These are phyloP conservation scores for Drosophila busckii DNA, from an alignment of 1,140 invertebrate genomes.

Conservation along the genomic window DNA sequence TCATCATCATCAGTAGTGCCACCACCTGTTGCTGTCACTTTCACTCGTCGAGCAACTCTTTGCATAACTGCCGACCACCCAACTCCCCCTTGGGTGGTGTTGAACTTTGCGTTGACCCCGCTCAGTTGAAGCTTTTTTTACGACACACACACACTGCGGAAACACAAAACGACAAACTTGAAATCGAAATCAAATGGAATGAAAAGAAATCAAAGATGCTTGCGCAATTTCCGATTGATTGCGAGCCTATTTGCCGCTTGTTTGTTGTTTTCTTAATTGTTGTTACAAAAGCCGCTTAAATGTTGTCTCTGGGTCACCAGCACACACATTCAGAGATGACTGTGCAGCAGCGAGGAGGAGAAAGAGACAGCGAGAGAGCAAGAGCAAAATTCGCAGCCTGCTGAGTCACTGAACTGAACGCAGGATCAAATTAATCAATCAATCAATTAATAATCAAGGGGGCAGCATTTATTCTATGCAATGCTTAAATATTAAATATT, in stretches of 20 bases:
- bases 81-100: slow-evolving; percentile 1
- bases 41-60: slow-evolving; percentile 34
- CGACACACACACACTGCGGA: too few relatives aligned
- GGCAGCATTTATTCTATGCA: too few relatives aligned
- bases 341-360: slow-evolving; percentile 7
- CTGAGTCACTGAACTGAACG: too few relatives aligned
- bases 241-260: neutral
- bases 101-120: slow-evolving; percentile 42
- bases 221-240: slow-evolving; percentile 66
- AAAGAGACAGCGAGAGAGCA: too few relatives aligned
- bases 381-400: too few relatives aligned
- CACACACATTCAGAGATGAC: slow-evolving; percentile 33
- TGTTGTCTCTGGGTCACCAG: slow-evolving; percentile 45
- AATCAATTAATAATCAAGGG: too few relatives aligned
- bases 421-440: too few relatives aligned
- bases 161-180: slow-evolving; percentile 28
- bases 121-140: slow-evolving; percentile 7
- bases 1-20: slow-evolving; percentile 1
- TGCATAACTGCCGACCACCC: slow-evolving; percentile 41
- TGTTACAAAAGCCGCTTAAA: slow-evolving; percentile 34
- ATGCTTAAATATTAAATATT: too few relatives aligned
- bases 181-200: slow-evolving; percentile 11
- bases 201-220: slow-evolving; percentile 30
- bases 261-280: slow-evolving; percentile 14
- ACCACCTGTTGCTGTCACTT: slow-evolving; percentile 52